These are phyloP conservation scores for Tetrapedia diversipes DNA, from an alignment of 2,888 invertebrate species.

Conservation along the genomic window DNA sequence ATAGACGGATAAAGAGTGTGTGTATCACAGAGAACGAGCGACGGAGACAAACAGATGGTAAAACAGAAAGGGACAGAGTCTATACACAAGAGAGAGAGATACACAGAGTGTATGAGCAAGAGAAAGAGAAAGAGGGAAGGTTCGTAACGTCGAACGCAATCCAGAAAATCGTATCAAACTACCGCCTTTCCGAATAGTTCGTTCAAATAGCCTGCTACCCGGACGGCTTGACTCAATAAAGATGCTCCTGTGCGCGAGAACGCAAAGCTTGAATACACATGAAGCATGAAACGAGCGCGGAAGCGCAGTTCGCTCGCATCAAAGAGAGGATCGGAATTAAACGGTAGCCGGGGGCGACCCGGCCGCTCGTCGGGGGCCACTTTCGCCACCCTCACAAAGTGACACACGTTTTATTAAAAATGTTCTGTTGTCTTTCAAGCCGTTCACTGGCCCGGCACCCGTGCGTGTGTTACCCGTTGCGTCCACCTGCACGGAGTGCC, in stretches of 20 bases:
- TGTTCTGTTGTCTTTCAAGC: constrained; percentile 56
- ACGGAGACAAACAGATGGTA: too few species aligned
- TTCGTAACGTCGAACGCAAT: constrained; percentile 7
- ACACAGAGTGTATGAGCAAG: not conserved
- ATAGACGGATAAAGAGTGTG: too few species aligned
- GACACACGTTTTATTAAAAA: constrained; percentile 66
- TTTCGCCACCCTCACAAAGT: constrained; percentile 50
- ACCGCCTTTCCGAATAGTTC: constrained; percentile 29
- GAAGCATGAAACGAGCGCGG: constrained; percentile 62
- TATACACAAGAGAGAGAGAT: too few species aligned
- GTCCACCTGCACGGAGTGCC: constrained; percentile 23
- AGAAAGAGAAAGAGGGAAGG: not conserved
- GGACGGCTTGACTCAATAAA: constrained; percentile 49
- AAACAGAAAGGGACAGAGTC: too few species aligned
- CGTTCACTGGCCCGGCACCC: not conserved
- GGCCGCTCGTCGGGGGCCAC: constrained; percentile 48
- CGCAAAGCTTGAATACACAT: constrained; percentile 65
- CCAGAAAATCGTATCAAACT: constrained; percentile 44
- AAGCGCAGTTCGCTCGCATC: constrained; percentile 50
- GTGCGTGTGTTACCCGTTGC: too few species aligned
- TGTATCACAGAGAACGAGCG: too few species aligned
- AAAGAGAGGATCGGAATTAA: constrained; percentile 67
- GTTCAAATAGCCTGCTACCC: constrained; percentile 45
- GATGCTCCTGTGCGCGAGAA: constrained; percentile 16
- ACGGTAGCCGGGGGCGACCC: constrained; percentile 59